Conservation (phyloP, 2,888 invertebrate species). For the Cataglyphis altisquamis region DNA sequence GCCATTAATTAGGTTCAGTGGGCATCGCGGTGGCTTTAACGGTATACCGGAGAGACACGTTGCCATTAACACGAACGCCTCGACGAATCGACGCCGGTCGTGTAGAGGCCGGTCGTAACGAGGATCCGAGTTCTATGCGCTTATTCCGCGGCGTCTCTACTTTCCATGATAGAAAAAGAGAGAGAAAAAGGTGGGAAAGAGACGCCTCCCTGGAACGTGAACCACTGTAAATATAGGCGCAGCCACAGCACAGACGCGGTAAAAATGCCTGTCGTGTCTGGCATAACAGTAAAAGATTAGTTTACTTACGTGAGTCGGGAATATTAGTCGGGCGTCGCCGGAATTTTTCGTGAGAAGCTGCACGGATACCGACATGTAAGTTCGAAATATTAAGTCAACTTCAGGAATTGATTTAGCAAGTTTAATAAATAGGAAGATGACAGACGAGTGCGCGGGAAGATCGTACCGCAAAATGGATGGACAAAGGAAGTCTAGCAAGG, state of each 20-base stretch:
- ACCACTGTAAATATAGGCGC: slow-evolving; percentile 76
- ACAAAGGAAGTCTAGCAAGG: too few species aligned
- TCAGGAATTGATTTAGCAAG: not conserved
- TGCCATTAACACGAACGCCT: slow-evolving; percentile 70
- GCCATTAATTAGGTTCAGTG: slow-evolving; percentile 77
- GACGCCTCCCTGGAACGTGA: slow-evolving; percentile 42
- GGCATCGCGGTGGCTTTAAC: slow-evolving; percentile 73
- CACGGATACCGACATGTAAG: not conserved
- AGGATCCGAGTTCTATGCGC: slow-evolving; percentile 36
- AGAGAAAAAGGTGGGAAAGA: slow-evolving; percentile 48
- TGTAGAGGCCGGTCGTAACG: slow-evolving; percentile 54
- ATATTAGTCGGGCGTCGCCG: slow-evolving; percentile 8
- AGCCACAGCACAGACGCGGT: slow-evolving; percentile 57
- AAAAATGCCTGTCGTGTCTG: slow-evolving; percentile 69
- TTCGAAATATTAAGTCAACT: not conserved
- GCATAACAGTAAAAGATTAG: slow-evolving; percentile 74
- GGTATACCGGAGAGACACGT: slow-evolving; percentile 76
- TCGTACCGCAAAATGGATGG: not conserved
- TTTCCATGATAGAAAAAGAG: slow-evolving; percentile 54
- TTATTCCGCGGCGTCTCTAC: slow-evolving; percentile 63
- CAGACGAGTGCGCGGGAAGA: not conserved
- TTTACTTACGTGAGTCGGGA: slow-evolving; percentile 64
- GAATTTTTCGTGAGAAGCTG: slow-evolving; percentile 45
- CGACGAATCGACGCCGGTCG: slow-evolving; percentile 69
- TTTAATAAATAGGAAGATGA: not conserved